phyloP scores from a whole-genome alignment of 2,797 vertebrate species.

The Muscicapa striata region DNA sequence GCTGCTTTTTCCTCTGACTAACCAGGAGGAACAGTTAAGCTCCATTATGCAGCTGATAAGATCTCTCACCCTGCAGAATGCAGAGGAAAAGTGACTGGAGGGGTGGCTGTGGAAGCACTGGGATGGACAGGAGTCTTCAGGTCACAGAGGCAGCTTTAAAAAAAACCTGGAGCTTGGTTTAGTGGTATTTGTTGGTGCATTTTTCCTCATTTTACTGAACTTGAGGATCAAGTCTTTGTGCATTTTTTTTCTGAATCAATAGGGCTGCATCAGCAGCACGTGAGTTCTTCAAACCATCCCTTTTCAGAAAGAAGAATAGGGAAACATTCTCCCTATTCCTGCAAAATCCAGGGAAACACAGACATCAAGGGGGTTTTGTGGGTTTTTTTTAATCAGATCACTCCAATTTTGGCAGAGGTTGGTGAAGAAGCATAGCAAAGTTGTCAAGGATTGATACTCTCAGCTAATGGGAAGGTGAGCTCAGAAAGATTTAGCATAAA shows the following conservation, averaged over 20 bases:
- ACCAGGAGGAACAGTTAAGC: background rate
- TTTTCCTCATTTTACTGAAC: background rate
- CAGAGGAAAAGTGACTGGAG: background rate
- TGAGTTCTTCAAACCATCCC: background rate
- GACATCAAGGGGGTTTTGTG: background rate
- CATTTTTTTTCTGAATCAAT: background rate
- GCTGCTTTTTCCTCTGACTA: background rate
- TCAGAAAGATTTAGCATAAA: background rate
- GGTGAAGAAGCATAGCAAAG: background rate
- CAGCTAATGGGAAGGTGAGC: background rate
- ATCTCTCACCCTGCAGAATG: background rate
- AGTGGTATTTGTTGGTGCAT: background rate
- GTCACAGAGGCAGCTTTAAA: background rate
- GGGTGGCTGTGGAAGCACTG: background rate
- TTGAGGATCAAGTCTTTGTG: background rate
- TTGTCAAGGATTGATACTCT: background rate
- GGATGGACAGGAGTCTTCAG: background rate
- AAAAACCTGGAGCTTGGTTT: background rate
- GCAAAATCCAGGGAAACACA: background rate
- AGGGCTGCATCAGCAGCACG: background rate
- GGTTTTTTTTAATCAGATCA: background rate
- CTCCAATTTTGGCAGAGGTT: background rate
- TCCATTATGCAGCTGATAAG: background rate
- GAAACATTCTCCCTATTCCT: background rate
- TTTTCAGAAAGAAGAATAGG: background rate